Evolutionary conservation across 2,888 invertebrate species (phyloP).

Genomic region (Dasysyrphus albostriatus): DNA sequence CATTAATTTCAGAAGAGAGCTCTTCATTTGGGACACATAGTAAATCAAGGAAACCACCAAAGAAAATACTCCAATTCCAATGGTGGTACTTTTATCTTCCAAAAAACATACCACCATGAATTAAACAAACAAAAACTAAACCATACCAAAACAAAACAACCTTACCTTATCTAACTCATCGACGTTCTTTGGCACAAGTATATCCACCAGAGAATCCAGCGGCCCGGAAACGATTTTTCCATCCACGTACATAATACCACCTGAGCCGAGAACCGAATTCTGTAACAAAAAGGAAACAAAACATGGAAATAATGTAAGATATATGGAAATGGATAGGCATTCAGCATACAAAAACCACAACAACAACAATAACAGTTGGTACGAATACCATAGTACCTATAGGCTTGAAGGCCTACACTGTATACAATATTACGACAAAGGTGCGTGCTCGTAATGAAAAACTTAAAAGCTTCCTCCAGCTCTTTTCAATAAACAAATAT

Average conservation of each 20-base stretch:
- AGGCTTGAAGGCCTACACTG: neutral
- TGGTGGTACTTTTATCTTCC: neutral
- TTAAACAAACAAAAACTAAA: constrained; percentile 42
- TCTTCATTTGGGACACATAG: constrained; percentile 54
- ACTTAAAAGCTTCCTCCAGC: constrained; percentile 51
- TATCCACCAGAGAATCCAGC: constrained; percentile 82
- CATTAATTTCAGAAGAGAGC: constrained; percentile 66
- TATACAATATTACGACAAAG: constrained; percentile 18
- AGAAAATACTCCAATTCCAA: neutral
- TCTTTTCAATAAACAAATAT: constrained; percentile 42
- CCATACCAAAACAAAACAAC: constrained; percentile 1
- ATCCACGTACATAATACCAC: constrained; percentile 83
- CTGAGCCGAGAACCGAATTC: constrained; percentile 83
- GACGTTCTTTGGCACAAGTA: constrained; percentile 81
- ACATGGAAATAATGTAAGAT: constrained; percentile 38
- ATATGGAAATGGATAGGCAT: neutral
- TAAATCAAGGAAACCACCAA: constrained; percentile 57
- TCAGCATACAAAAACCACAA: constrained; percentile 4
- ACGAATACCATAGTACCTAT: neutral
- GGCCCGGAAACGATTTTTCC: constrained; percentile 83
- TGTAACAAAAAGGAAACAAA: constrained; percentile 72
- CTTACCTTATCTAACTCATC: constrained; percentile 83
- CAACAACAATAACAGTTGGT: constrained; percentile 10
- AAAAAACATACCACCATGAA: constrained; percentile 22
- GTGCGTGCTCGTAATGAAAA: constrained; percentile 65